Base-by-base conservation (phyloP, 1,140 invertebrate genomes). In the Bombyx mandarina region DNA sequence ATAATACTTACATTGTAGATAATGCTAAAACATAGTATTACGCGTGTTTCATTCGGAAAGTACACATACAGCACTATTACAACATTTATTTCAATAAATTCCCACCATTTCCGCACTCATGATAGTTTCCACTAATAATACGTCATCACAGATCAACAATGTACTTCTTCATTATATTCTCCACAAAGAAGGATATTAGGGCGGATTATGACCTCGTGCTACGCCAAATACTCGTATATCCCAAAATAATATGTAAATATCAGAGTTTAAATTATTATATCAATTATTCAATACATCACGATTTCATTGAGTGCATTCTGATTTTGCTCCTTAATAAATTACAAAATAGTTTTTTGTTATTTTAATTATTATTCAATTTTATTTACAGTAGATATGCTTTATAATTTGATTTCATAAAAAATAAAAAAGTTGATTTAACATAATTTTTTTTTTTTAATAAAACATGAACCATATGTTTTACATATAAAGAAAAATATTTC, bases 111-210 rank as follows among this genome's bases (percentile, higher is more conserved):
- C 73, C 75, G 62, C 73, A 59, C 67, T 61, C 69, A 78, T 73
- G 65, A 65, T 76, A 66, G 71, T 66, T 48, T 67, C 67, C 72
- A 68, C 71, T 80, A 75, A 79, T 76, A 76, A 71, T 78, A 82
- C 70, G 75, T 78, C 72, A 86, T 86, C 83, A 86, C 83, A 86
- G 83, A 82, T 84, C 75, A 64, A 76, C 80, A 73, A 77, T 86
- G 82, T 86, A 86, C 82, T 86, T 84, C 67, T 75, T 80, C 63
- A 64, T 80, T 82, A 73, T 62, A 63, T 65, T 66, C 67, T 73
- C 75, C 62, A 68, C 66, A 65, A 71, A 65, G 74, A 64, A 76
- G 76, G 58, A 61, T 61, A 59, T 68, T 68, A 77, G 78, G 80
- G 78, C 73, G 77, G 78, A 77, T 73, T 63, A 67, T 73, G 63